Base-by-base conservation (phyloP, 2,113 vertebrate genomes). In the Marmota monax region DNA sequence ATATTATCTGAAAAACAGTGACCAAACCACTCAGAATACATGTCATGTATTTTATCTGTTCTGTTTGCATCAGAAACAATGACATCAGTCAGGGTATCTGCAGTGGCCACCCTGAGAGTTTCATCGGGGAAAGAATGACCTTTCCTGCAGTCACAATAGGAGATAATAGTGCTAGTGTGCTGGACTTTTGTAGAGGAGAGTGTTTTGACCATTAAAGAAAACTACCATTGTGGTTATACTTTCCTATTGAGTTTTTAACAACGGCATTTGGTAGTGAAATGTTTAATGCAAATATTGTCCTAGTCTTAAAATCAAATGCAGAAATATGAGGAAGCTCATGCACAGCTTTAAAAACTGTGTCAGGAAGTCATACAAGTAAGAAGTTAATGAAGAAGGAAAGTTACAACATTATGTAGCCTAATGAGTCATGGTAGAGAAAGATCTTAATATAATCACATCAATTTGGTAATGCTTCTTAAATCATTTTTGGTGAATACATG, bases 331-430 rank as follows among this genome's bases (percentile, higher is more conserved):
- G 25, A 67, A 88, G 69, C n/a, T 7, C 10, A 14, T 56, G 13
- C 11, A 77, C 80, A 70, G 27, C 69, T 95, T 29, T 92, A 56
- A 27, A 94, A 94, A 94, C 7, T 39, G 3, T 51, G 11, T 56
- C 34, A 0, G 0, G 42, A 56, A 74, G 10, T 86, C 1, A 84
- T 88, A 29, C 29, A 95, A 79, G 42, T 76, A 34, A 88, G 73
- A 92, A 97, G 32, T 61, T 96, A 96, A 92, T 94, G 39, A 89
- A 97, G 51, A 87, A 63, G 93, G 32, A 92, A 86, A 87, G 61
- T 79, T 51, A 85, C 18, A 63, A 22, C 23, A 78, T 90, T 87
- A 58, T 2, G 37, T 91, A 22, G 82, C 91, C 82, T 87, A 94
- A 97, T 93, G 92, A 96, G 61, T 73, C 84, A 90, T 94, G 76